phyloP scores from a whole-genome alignment of 2,113 vertebrate species.

The Sander lucioperca region DNA sequence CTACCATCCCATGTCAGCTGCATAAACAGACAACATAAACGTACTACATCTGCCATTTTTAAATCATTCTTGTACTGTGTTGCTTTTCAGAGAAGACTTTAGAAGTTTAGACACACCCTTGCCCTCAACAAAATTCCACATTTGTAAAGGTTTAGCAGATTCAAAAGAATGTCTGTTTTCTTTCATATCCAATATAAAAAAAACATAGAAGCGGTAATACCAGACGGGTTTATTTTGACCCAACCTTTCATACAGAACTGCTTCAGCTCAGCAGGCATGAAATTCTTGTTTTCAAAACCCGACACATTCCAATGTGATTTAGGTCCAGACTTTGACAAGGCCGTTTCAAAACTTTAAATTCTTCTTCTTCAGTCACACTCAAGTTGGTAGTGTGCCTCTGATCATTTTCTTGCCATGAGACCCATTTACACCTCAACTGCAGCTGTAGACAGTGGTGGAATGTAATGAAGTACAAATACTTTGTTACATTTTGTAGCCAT shows the following conservation, averaged over 20 bases:
- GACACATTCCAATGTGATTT: slow-evolving; percentile 32
- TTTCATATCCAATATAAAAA: slow-evolving; percentile 9
- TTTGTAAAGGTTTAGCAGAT: slow-evolving; percentile 26
- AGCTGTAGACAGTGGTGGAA: background rate
- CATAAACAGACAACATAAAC: slow-evolving; percentile 19
- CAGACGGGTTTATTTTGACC: slow-evolving; percentile 46
- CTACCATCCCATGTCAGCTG: background rate
- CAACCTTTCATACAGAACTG: slow-evolving; percentile 32
- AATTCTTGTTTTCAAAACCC: slow-evolving; percentile 50
- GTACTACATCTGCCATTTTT: slow-evolving; percentile 1
- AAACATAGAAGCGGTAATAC: slow-evolving; percentile 21
- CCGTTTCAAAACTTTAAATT: slow-evolving; percentile 51
- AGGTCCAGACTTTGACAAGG: slow-evolving; percentile 32
- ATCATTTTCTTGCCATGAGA: slow-evolving; percentile 15
- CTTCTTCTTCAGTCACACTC: slow-evolving; percentile 7
- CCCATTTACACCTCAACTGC: slow-evolving; percentile 21
- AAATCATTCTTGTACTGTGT: slow-evolving; percentile 7
- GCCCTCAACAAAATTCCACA: slow-evolving; percentile 11
- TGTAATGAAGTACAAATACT: too few relatives aligned
- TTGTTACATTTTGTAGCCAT: too few relatives aligned
- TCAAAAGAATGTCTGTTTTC: slow-evolving; percentile 31
- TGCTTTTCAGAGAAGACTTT: slow-evolving; percentile 13
- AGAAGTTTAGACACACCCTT: slow-evolving; percentile 23
- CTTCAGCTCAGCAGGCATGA: slow-evolving; percentile 52
- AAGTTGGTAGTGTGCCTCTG: background rate